Percentiles rank a stretch among this genome's conserved stretches.
These are phyloP conservation scores for Gastrophysa polygoni DNA, from an alignment of 2,888 invertebrate genomes.

Conservation along the genomic window DNA sequence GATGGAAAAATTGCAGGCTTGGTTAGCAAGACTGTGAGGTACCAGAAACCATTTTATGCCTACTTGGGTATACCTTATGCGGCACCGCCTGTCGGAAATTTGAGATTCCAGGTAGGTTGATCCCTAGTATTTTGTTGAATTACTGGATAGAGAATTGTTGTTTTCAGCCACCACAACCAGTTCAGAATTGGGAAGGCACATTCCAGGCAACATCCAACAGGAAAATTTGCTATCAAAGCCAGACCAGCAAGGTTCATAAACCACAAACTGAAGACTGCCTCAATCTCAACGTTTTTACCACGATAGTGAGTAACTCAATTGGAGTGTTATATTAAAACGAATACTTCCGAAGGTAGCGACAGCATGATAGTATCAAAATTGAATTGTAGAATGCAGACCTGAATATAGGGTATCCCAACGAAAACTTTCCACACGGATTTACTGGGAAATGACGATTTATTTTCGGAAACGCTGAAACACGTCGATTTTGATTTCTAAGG, in stretches of 20 bases:
- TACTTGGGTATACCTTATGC: slow-evolving; percentile 23
- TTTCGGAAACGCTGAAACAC: too few species aligned
- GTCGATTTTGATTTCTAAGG: too few species aligned
- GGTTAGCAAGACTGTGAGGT: not conserved
- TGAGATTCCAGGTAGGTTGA: slow-evolving; percentile 15
- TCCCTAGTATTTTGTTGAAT: not conserved
- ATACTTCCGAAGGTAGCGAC: too few species aligned
- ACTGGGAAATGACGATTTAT: too few species aligned
- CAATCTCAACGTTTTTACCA: slow-evolving; percentile 18
- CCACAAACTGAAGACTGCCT: slow-evolving; percentile 21
- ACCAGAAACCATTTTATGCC: slow-evolving; percentile 4
- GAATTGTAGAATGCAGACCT: too few species aligned
- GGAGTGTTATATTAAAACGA: too few species aligned
- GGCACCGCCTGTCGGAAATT: slow-evolving; percentile 15
- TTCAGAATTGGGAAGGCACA: slow-evolving; percentile 11
- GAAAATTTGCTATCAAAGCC: slow-evolving; percentile 21
- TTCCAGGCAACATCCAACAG: slow-evolving; percentile 16
- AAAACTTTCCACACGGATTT: too few species aligned
- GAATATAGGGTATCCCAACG: too few species aligned
- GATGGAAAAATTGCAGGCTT: slow-evolving; percentile 21
- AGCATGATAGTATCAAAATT: too few species aligned
- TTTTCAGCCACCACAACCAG: slow-evolving; percentile 21
- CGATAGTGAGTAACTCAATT: slow-evolving; percentile 12
- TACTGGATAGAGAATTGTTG: not conserved
- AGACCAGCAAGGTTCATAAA: slow-evolving; percentile 5